These are phyloP conservation scores for Tenthredo mesomela DNA, from an alignment of 2,888 invertebrate genomes.

Conservation along the genomic window DNA sequence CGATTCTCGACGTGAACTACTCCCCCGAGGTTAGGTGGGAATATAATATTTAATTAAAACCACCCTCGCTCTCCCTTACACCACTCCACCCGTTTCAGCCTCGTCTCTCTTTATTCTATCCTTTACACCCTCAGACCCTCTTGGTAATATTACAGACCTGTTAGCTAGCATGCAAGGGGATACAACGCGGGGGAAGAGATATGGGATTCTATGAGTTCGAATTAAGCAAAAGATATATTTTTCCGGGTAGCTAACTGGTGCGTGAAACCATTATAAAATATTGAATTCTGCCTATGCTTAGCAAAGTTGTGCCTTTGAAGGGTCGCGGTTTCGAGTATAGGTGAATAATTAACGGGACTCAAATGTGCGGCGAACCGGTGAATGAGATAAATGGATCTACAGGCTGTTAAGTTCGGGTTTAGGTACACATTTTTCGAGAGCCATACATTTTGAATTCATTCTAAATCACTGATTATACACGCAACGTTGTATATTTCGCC, in stretches of 20 bases:
- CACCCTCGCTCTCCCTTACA: neutral
- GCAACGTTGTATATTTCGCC: neutral
- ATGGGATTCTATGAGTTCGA: neutral
- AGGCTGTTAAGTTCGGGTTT: neutral
- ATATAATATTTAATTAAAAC: slow-evolving; percentile 51
- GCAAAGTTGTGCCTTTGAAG: neutral
- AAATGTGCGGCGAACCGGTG: neutral
- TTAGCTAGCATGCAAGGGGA: slow-evolving; percentile 16
- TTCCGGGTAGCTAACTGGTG: neutral
- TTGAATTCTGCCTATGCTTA: neutral
- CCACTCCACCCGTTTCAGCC: slow-evolving; percentile 1
- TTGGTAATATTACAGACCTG: slow-evolving; percentile 14
- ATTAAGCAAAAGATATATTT: neutral
- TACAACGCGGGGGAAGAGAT: neutral
- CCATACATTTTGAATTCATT: neutral
- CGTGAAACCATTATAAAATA: neutral
- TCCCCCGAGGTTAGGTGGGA: slow-evolving; percentile 36
- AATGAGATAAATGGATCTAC: slow-evolving; percentile 28
- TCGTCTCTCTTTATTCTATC: neutral
- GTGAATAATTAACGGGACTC: slow-evolving; percentile 27
- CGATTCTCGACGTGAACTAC: slow-evolving; percentile 16
- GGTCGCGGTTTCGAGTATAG: neutral
- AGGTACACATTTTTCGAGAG: slow-evolving; percentile 13
- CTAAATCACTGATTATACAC: slow-evolving; percentile 7
- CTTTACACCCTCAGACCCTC: slow-evolving; percentile 32